Conservation (phyloP, 2,113 vertebrate genomes). For the Silurus meridionalis region DNA sequence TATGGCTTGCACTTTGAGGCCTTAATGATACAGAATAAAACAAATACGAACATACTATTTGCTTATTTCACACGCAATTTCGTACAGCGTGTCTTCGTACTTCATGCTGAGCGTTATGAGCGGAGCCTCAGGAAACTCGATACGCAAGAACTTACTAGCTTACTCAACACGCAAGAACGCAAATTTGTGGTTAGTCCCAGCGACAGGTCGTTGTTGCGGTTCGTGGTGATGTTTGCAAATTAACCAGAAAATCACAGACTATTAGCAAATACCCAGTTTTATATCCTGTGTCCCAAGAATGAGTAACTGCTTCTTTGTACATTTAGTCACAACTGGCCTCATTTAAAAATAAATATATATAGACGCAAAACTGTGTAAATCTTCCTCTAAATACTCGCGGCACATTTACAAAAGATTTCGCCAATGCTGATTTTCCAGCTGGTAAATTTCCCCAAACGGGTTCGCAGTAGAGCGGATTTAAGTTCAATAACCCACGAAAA, state of each 20-base stretch:
- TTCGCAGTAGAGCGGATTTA: background rate
- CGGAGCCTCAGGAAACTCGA: background rate
- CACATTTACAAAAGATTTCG: background rate
- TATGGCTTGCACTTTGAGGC: background rate
- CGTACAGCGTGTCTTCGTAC: background rate
- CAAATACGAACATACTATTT: background rate
- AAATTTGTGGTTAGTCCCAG: background rate
- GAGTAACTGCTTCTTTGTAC: no score
- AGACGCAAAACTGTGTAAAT: background rate
- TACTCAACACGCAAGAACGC: no score
- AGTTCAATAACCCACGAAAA: background rate
- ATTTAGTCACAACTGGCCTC: background rate
- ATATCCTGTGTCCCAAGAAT: background rate
- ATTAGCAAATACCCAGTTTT: background rate
- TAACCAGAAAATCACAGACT: background rate
- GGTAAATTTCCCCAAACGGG: background rate
- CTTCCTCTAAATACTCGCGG: background rate
- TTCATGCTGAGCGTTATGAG: background rate
- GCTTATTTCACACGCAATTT: constrained; percentile 11
- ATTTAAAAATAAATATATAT: background rate
- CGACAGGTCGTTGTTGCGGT: background rate
- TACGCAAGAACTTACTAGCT: background rate
- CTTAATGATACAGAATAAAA: background rate
- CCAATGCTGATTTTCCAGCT: no score
- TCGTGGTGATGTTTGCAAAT: background rate